Conservation (phyloP, 2,113 vertebrate genomes). For the Rhinolophus ferrumequinum region DNA sequence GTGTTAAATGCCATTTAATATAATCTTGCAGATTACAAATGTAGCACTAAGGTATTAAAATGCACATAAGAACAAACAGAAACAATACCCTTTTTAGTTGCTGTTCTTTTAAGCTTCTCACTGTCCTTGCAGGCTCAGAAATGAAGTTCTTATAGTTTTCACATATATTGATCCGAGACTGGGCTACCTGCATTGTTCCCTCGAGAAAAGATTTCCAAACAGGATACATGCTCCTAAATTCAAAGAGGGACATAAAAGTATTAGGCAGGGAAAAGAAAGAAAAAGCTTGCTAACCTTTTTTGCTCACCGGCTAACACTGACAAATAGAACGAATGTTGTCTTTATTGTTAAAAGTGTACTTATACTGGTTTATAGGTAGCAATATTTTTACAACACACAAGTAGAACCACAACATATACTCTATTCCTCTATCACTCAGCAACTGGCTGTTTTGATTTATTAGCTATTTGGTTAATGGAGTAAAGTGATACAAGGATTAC, state of each 20-base stretch:
- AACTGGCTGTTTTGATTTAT: conserved; percentile 12
- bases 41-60: conserved; percentile 52
- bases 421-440: not conserved
- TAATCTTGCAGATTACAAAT: conserved; percentile 48
- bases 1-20: conserved; percentile 30
- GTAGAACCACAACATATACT: not conserved
- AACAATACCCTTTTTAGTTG: conserved; percentile 94
- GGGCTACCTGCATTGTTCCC: conserved; percentile 96
- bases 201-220: conserved; percentile 98
- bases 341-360: conserved; percentile 3
- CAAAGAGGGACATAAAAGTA: conserved; percentile 63
- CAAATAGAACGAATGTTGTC: not conserved
- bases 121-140: conserved; percentile 95
- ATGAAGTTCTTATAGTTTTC: conserved; percentile 98
- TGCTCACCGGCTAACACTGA: not conserved
- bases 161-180: conserved; percentile 96
- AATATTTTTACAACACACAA: conserved; percentile 12
- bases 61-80: not conserved
- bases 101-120: conserved; percentile 97
- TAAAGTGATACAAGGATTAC: conserved; percentile 33
- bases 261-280: conserved; percentile 15
- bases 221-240: conserved; percentile 94
- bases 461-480: not conserved
- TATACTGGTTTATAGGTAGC: not conserved
- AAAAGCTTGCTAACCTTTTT: conserved; percentile 27